Evolutionary conservation across 2,113 vertebrate genomes (phyloP).

Genomic region (Rhadina sibilatrix): DNA sequence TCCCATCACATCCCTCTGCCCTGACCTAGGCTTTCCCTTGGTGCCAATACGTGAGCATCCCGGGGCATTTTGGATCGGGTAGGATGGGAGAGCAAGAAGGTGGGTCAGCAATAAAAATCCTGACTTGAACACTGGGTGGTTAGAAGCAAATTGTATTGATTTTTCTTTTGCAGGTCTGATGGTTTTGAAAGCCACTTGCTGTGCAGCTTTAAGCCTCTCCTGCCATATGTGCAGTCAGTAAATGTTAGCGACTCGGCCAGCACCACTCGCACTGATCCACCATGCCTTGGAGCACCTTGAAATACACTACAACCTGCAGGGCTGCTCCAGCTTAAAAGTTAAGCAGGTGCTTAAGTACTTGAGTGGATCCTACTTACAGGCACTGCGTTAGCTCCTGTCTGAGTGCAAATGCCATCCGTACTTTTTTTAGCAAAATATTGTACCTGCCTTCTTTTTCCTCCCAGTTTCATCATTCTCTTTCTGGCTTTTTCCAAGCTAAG

Average conservation of each 20-base stretch:
- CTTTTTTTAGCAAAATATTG: not conserved
- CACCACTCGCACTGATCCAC: not conserved
- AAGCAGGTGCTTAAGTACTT: constrained; percentile 32
- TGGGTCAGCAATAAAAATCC: constrained; percentile 5
- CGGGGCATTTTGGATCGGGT: not conserved
- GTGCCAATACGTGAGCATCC: not conserved
- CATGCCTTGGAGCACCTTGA: constrained; percentile 7
- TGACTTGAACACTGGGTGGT: not conserved
- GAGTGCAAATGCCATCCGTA: not conserved
- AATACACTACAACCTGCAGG: not conserved
- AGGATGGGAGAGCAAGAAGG: not conserved
- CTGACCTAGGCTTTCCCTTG: not conserved
- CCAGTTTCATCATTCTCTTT: not conserved
- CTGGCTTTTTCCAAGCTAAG: not conserved
- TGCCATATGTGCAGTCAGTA: constrained; percentile 29
- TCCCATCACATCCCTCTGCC: not conserved
- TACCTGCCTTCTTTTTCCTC: not conserved
- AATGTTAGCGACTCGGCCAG: not conserved
- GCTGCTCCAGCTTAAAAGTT: constrained; percentile 14
- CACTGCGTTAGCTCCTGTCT: not conserved
- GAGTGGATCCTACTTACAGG: not conserved
- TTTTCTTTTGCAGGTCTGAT: constrained; percentile 9
- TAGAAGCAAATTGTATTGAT: constrained; percentile 57
- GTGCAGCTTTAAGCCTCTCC: constrained; percentile 40
- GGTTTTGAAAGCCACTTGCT: constrained; percentile 48